These are phyloP conservation scores for Colletes collaris DNA, from an alignment of 2,888 invertebrate species.

Conservation along the genomic window DNA sequence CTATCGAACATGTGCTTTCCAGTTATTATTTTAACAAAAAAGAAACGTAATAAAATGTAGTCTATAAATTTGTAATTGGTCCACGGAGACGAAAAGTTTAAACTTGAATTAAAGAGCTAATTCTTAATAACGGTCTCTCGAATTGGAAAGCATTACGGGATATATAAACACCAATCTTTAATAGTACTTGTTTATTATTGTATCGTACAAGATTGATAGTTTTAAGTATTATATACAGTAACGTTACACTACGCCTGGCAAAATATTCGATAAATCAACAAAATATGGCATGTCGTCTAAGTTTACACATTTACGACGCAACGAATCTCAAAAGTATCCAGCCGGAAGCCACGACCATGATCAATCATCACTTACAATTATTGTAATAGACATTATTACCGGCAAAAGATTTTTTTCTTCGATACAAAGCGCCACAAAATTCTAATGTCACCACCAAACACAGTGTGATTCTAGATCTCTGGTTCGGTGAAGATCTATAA, in stretches of 20 bases:
- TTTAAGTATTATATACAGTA: slow-evolving; percentile 56
- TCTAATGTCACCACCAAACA: too few species aligned
- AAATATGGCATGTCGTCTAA: slow-evolving; percentile 37
- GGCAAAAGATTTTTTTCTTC: not conserved
- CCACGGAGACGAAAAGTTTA: not conserved
- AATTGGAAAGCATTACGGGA: not conserved
- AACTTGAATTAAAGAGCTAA: not conserved
- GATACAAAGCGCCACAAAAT: too few species aligned
- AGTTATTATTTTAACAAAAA: not conserved
- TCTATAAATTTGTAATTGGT: not conserved
- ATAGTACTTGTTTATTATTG: slow-evolving; percentile 53
- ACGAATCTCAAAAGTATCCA: slow-evolving; percentile 8
- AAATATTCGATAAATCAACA: slow-evolving; percentile 22
- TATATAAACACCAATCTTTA: slow-evolving; percentile 19
- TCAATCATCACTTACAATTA: slow-evolving; percentile 11
- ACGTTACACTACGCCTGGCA: not conserved
- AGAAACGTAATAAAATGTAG: not conserved
- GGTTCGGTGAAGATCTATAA: too few species aligned
- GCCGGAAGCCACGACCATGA: slow-evolving; percentile 9
- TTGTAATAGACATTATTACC: not conserved
- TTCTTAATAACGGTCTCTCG: not conserved
- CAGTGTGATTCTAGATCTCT: too few species aligned
- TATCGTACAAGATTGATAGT: slow-evolving; percentile 54
- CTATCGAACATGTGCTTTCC: not conserved
- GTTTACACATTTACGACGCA: not conserved